These are phyloP conservation scores for Brachyptera putata DNA, from an alignment of 2,888 invertebrate species.

Conservation along the genomic window DNA sequence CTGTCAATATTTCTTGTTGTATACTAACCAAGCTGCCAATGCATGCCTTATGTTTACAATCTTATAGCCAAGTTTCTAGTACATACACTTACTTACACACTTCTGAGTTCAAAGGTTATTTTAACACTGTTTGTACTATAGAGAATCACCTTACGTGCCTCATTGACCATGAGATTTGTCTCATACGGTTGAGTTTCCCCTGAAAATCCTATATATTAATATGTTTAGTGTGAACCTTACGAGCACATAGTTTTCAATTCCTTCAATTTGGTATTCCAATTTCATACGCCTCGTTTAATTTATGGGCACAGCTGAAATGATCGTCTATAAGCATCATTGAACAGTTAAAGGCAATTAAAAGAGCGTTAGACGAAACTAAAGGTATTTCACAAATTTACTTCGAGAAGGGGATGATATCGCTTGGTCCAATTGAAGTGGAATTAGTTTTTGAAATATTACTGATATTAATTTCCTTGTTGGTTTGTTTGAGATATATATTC, in stretches of 20 bases:
- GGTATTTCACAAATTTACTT: slow-evolving; percentile 13
- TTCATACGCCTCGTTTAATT: slow-evolving; percentile 17
- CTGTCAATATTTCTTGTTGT: too few species aligned
- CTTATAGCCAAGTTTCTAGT: too few species aligned
- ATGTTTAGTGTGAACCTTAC: slow-evolving; percentile 7
- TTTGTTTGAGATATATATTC: too few species aligned
- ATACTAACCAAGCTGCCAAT: too few species aligned
- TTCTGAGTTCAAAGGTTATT: too few species aligned
- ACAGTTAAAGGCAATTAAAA: slow-evolving; percentile 5
- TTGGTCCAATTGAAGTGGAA: background rate
- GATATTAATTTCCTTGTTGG: too few species aligned
- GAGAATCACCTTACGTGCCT: background rate
- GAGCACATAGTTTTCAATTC: slow-evolving; percentile 19
- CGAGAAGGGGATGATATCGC: background rate
- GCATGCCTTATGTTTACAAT: too few species aligned
- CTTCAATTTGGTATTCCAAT: slow-evolving; percentile 22
- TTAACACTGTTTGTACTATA: background rate
- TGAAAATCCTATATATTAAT: background rate
- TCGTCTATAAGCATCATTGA: slow-evolving; percentile 16
- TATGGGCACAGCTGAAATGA: slow-evolving; percentile 4
- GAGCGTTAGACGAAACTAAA: slow-evolving; percentile 1
- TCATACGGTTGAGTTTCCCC: slow-evolving; percentile 3
- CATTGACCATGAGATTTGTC: slow-evolving; percentile 4
- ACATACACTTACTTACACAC: too few species aligned
- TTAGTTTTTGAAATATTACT: background rate